Percentiles rank a stretch among this genome's conserved stretches.
phyloP scores from a whole-genome alignment of 1,140 invertebrate species.

The Brachionus paranguensis region DNA sequence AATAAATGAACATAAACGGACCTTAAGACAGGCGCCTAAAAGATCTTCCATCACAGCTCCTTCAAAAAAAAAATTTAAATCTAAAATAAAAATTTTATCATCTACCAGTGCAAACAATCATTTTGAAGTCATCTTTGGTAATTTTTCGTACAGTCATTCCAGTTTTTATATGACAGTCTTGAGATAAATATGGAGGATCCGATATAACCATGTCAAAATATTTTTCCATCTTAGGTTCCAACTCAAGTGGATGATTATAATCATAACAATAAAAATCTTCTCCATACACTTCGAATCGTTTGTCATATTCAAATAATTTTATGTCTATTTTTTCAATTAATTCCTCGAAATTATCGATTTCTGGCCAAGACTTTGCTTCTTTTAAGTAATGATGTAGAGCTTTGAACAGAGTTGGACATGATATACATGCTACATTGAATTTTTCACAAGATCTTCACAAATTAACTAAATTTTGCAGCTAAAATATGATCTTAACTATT shows the following conservation, averaged over 20 bases:
- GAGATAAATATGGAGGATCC: slow-evolving; percentile 86
- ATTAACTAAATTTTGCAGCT: not conserved
- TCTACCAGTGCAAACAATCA: slow-evolving; percentile 80
- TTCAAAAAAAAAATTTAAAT: slow-evolving; percentile 50
- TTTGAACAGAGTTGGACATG: slow-evolving; percentile 77
- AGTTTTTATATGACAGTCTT: slow-evolving; percentile 82
- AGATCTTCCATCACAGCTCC: slow-evolving; percentile 70
- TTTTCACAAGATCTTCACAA: not conserved
- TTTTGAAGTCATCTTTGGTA: slow-evolving; percentile 63
- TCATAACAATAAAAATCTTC: slow-evolving; percentile 80
- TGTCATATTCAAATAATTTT: slow-evolving; percentile 64
- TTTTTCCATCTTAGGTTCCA: slow-evolving; percentile 62
- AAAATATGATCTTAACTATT: slow-evolving; percentile 23
- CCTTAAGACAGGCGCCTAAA: slow-evolving; percentile 62
- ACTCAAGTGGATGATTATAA: slow-evolving; percentile 70
- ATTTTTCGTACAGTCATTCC: slow-evolving; percentile 70
- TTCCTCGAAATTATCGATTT: slow-evolving; percentile 34
- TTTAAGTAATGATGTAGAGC: slow-evolving; percentile 49
- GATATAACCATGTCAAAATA: slow-evolving; percentile 78
- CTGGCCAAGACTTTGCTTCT: not conserved
- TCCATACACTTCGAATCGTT: slow-evolving; percentile 70
- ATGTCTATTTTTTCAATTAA: slow-evolving; percentile 45
- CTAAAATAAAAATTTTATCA: not conserved
- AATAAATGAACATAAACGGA: slow-evolving; percentile 64
- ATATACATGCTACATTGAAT: slow-evolving; percentile 70